phyloP scores from a whole-genome alignment of 2,888 invertebrate genomes.

The Sphaerophoria rueppellii region DNA sequence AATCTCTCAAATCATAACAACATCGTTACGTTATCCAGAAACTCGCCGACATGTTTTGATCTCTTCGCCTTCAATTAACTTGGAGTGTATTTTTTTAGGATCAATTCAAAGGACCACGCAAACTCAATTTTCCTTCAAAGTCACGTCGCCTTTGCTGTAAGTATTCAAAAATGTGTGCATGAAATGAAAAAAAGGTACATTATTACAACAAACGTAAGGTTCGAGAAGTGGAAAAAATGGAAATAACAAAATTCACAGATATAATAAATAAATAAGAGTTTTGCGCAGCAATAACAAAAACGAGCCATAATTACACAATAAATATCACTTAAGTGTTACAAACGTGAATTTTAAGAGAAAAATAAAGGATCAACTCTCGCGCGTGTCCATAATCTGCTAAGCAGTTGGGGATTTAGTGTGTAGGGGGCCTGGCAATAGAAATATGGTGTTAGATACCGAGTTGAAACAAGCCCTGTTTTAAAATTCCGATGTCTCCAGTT shows the following conservation, averaged over 20 bases:
- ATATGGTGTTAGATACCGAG: too few species aligned
- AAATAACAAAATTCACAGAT: constrained; percentile 17
- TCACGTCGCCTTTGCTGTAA: constrained; percentile 46
- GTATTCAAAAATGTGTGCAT: background rate
- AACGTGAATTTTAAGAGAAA: constrained; percentile 27
- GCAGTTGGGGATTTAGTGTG: background rate
- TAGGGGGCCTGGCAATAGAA: background rate
- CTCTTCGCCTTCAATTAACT: constrained; percentile 65
- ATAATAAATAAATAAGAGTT: constrained; percentile 56
- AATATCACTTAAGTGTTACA: constrained; percentile 67
- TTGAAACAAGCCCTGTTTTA: too few species aligned
- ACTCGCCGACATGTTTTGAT: constrained; percentile 46
- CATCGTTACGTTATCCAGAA: background rate
- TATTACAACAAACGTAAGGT: constrained; percentile 33
- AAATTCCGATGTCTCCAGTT: too few species aligned
- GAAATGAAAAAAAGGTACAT: constrained; percentile 1
- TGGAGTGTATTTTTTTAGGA: constrained; percentile 59
- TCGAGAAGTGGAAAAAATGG: constrained; percentile 18
- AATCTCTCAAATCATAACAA: background rate
- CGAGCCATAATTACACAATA: constrained; percentile 69
- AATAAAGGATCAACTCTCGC: constrained; percentile 64
- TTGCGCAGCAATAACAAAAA: constrained; percentile 65
- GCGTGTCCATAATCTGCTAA: constrained; percentile 52
- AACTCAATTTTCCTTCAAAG: constrained; percentile 40
- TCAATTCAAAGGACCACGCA: constrained; percentile 60